Evolutionary conservation across 1,140 invertebrate species (phyloP).

Genomic region (Elysia chlorotica): DNA sequence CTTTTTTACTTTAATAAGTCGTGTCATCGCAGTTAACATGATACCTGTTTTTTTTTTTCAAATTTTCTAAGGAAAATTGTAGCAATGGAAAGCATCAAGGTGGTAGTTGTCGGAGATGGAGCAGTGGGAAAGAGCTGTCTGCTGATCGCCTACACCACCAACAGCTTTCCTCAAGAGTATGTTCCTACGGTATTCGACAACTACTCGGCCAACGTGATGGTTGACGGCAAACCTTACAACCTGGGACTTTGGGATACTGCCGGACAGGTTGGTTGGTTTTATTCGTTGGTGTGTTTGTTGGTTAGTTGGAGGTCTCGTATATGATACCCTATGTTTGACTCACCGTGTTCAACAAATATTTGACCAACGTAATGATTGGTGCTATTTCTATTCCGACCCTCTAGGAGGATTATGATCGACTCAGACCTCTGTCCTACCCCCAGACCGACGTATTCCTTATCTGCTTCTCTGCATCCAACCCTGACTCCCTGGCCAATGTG

Average conservation of each 20-base stretch:
- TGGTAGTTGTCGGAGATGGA: conserved; percentile 98
- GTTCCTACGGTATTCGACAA: conserved; percentile 99
- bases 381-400: too few species aligned
- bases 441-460: conserved; percentile 45
- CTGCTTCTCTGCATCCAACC: conserved; percentile 33
- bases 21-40: too few species aligned
- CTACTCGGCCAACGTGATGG: conserved; percentile 96
- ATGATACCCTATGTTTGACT: too few species aligned
- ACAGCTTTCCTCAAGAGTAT: conserved; percentile 97
- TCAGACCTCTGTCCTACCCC: conserved; percentile 95
- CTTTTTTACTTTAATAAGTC: too few species aligned
- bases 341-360: too few species aligned
- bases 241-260: conserved; percentile 82
- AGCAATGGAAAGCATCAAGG: conserved; percentile 68
- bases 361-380: too few species aligned
- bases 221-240: conserved; percentile 87
- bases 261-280: conserved; percentile 49
- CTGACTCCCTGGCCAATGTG: conserved; percentile 92
- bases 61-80: too few species aligned
- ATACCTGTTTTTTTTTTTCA: too few species aligned
- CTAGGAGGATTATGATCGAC: conserved; percentile 95
- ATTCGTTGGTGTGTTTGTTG: too few species aligned
- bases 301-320: too few species aligned
- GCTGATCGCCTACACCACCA: conserved; percentile 96
- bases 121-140: conserved; percentile 98